Evolutionary conservation across 2,113 vertebrate genomes (phyloP).

Genomic region (Otis tarda): DNA sequence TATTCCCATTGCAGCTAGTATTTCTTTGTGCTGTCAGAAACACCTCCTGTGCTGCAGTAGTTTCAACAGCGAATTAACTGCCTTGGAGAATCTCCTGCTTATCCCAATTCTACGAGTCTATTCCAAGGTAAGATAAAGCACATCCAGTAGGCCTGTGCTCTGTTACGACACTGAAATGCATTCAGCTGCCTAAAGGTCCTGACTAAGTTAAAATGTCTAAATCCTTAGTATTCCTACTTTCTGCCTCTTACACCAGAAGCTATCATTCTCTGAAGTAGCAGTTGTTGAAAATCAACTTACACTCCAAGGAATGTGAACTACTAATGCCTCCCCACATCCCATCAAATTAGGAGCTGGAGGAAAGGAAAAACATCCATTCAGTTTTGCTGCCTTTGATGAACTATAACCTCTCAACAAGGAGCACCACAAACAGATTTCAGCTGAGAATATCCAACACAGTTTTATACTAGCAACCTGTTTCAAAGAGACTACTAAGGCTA

Average conservation of each 20-base stretch:
- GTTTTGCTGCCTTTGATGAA: neutral
- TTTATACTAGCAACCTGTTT: neutral
- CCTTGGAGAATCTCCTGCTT: neutral
- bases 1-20: neutral
- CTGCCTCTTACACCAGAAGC: neutral
- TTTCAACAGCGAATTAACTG: neutral
- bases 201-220: neutral
- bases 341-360: neutral
- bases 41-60: neutral
- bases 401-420: neutral
- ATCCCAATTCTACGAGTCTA: neutral
- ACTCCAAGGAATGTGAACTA: neutral
- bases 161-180: neutral
- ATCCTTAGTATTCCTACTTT: neutral
- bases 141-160: neutral
- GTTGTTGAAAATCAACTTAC: neutral
- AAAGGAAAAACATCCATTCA: neutral
- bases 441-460: neutral
- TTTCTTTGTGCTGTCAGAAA: neutral
- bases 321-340: neutral
- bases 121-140: neutral
- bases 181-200: neutral
- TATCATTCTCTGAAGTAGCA: neutral
- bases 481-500: neutral
- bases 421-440: neutral